These are phyloP conservation scores for Capitella teleta DNA, from an alignment of 1,140 invertebrate species.

Conservation along the genomic window DNA sequence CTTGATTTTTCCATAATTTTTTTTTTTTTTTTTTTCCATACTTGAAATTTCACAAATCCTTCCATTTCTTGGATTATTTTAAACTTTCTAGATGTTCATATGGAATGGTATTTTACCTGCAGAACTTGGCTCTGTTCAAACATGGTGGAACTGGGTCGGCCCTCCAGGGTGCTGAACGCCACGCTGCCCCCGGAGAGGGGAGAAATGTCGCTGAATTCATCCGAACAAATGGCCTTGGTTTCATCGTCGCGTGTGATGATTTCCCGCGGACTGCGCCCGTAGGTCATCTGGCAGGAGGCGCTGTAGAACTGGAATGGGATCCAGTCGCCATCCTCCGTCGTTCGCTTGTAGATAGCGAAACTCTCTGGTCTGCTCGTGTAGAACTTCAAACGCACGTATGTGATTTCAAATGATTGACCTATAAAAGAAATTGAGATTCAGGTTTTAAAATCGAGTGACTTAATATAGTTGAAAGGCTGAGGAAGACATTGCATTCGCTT, in stretches of 20 bases:
- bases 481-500: too few relatives aligned
- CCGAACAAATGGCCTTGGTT: constrained; percentile 81
- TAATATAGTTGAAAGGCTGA: too few relatives aligned
- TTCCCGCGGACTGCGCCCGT: constrained; percentile 61
- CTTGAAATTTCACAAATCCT: too few relatives aligned
- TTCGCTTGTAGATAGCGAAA: constrained; percentile 88
- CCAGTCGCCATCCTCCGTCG: constrained; percentile 67
- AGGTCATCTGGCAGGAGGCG: constrained; percentile 79
- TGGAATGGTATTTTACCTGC: constrained; percentile 71
- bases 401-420: constrained; percentile 97
- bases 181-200: constrained; percentile 90
- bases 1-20: too few relatives aligned
- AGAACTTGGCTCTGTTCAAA: constrained; percentile 80
- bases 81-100: too few relatives aligned
- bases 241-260: constrained; percentile 49
- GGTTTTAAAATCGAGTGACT: too few relatives aligned
- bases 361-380: constrained; percentile 90
- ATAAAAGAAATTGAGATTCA: constrained; percentile 40
- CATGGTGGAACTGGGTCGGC: constrained; percentile 76
- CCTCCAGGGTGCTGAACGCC: constrained; percentile 89
- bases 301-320: constrained; percentile 94
- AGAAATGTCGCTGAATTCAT: constrained; percentile 94
- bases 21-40: too few relatives aligned
- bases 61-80: too few relatives aligned
- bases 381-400: constrained; percentile 85